Evolutionary conservation across 2,113 vertebrate species (phyloP).

Genomic region (Pelobates fuscus): DNA sequence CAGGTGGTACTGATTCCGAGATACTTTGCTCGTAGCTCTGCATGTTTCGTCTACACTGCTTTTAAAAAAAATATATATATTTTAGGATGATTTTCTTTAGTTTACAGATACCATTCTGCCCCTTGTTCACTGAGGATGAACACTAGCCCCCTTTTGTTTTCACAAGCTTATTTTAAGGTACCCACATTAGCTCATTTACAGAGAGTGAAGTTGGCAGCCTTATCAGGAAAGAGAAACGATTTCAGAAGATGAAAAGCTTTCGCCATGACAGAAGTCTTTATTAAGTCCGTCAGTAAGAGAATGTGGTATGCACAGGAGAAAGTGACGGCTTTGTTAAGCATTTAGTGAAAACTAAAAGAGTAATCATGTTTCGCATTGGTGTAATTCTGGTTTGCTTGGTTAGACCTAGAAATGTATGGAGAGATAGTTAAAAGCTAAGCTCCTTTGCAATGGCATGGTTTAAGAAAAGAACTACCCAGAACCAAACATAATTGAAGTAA

Average conservation of each 20-base stretch:
- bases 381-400: slow-evolving; percentile 53
- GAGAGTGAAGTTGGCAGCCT: slow-evolving; percentile 72
- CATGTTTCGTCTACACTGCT: not conserved
- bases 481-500: no score
- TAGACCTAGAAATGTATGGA: slow-evolving; percentile 53
- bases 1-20: not conserved
- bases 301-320: slow-evolving; percentile 61
- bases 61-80: not conserved
- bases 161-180: slow-evolving; percentile 68
- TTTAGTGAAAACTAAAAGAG: slow-evolving; percentile 64
- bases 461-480: slow-evolving; percentile 2
- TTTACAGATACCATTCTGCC: slow-evolving; percentile 64
- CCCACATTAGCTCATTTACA: slow-evolving; percentile 71
- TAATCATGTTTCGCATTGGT: slow-evolving; percentile 64
- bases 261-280: slow-evolving; percentile 74
- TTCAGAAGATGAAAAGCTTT: slow-evolving; percentile 75
- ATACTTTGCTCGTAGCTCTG: not conserved
- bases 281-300: slow-evolving; percentile 72
- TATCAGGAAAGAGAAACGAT: slow-evolving; percentile 71
- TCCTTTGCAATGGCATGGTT: slow-evolving; percentile 15
- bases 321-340: slow-evolving; percentile 64
- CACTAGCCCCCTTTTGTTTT: slow-evolving; percentile 65
- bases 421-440: slow-evolving; percentile 20
- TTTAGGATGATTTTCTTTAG: slow-evolving; percentile 35
- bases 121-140: slow-evolving; percentile 59